Conservation (phyloP, 2,888 invertebrate genomes). For the Stenichneumon culpator region DNA sequence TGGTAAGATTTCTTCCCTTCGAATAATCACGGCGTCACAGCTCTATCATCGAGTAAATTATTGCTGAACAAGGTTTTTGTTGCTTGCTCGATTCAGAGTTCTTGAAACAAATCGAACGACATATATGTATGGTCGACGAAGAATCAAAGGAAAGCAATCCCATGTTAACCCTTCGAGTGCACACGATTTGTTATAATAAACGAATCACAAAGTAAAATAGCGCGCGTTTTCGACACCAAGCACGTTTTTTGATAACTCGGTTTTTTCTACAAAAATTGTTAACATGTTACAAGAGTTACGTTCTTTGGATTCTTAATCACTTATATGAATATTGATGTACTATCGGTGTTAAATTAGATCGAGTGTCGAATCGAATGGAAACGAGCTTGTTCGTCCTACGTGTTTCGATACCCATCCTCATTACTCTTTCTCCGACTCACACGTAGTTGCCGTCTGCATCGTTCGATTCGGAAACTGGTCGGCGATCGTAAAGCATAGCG, state of each 20-base stretch:
- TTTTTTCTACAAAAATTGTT: background rate
- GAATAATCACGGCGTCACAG: background rate
- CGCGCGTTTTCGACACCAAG: no score
- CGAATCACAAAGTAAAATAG: background rate
- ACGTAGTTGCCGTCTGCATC: background rate
- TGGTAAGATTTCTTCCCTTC: background rate
- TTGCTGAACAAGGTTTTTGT: background rate
- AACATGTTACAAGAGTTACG: background rate
- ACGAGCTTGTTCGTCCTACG: constrained; percentile 28
- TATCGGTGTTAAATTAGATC: constrained; percentile 4
- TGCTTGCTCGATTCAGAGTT: background rate
- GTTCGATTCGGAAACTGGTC: constrained; percentile 7
- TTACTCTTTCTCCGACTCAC: constrained; percentile 38
- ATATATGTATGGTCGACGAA: no score
- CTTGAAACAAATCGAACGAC: background rate
- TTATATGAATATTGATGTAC: background rate
- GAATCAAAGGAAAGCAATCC: no score
- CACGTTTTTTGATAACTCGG: background rate
- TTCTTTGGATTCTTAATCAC: background rate
- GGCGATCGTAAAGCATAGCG: background rate
- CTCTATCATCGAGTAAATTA: background rate
- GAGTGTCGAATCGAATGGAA: constrained; percentile 45
- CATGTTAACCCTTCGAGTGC: no score
- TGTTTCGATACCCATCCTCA: constrained; percentile 26
- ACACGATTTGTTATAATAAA: background rate